Conservation (phyloP, 2,797 vertebrate species). For the Xenops minutus region DNA sequence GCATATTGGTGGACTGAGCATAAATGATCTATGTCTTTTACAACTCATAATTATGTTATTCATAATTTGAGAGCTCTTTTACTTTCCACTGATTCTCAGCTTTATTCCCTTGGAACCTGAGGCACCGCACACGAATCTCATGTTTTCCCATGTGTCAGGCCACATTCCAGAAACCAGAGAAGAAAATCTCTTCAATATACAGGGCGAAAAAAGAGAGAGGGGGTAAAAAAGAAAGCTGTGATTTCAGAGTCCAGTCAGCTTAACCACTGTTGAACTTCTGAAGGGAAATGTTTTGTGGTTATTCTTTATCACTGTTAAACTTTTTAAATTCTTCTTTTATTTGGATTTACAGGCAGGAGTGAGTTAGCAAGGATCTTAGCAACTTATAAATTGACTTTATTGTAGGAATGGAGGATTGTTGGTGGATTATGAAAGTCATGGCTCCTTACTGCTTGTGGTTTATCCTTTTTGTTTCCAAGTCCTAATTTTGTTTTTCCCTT, state of each 20-base stretch:
- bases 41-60: neutral
- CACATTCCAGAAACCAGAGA: neutral
- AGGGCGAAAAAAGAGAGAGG: neutral
- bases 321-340: neutral
- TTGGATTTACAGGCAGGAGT: neutral
- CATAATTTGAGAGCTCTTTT: neutral
- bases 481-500: neutral
- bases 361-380: neutral
- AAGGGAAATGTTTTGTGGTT: neutral
- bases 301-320: neutral
- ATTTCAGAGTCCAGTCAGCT: neutral
- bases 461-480: neutral
- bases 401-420: neutral
- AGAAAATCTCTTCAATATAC: neutral
- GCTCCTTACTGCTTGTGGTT: neutral
- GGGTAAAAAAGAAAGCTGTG: neutral
- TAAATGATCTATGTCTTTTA: neutral
- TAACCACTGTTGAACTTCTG: neutral
- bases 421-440: neutral
- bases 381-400: neutral
- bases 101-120: neutral
- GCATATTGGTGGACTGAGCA: neutral
- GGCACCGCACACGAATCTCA: neutral
- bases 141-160: neutral
- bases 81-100: neutral